These are phyloP conservation scores for Monopis laevigella DNA, from an alignment of 2,888 invertebrate genomes.

Conservation along the genomic window DNA sequence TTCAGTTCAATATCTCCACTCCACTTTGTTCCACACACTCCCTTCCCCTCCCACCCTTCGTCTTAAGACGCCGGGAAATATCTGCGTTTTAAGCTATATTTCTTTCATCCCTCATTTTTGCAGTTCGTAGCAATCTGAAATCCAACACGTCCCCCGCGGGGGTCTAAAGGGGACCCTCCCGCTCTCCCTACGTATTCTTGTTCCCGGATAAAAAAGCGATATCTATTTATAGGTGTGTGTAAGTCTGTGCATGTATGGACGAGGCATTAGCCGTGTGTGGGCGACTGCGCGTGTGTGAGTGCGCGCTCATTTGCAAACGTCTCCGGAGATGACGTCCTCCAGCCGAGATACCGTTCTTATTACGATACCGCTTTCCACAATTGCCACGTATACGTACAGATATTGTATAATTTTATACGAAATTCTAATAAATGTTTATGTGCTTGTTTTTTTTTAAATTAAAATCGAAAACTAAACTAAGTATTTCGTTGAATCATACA, in stretches of 20 bases:
- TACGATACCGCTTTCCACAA: slow-evolving; percentile 60
- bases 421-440: background rate
- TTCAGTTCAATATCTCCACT: slow-evolving; percentile 67
- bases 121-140: slow-evolving; percentile 70
- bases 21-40: slow-evolving; percentile 67
- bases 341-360: slow-evolving; percentile 50
- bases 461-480: too few relatives aligned
- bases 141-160: slow-evolving; percentile 66
- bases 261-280: slow-evolving; percentile 41
- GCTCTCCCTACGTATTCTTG: slow-evolving; percentile 56
- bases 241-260: slow-evolving; percentile 51
- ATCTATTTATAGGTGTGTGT: slow-evolving; percentile 67
- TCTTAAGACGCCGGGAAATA: slow-evolving; percentile 67
- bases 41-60: slow-evolving; percentile 37
- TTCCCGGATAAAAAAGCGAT: slow-evolving; percentile 67
- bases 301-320: slow-evolving; percentile 67
- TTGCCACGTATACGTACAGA: slow-evolving; percentile 40
- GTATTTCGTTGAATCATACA: too few relatives aligned
- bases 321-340: slow-evolving; percentile 61
- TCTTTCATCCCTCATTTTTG: slow-evolving; percentile 71
- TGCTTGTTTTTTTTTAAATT: background rate
- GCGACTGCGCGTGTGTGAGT: slow-evolving; percentile 33
- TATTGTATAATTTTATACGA: slow-evolving; percentile 2
- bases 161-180: slow-evolving; percentile 35
- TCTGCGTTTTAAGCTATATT: slow-evolving; percentile 71